Evolutionary conservation across 1,140 invertebrate species (phyloP), one percentile per base, ranked within the genome.

Genomic region (Monochamus saltuarius): DNA sequence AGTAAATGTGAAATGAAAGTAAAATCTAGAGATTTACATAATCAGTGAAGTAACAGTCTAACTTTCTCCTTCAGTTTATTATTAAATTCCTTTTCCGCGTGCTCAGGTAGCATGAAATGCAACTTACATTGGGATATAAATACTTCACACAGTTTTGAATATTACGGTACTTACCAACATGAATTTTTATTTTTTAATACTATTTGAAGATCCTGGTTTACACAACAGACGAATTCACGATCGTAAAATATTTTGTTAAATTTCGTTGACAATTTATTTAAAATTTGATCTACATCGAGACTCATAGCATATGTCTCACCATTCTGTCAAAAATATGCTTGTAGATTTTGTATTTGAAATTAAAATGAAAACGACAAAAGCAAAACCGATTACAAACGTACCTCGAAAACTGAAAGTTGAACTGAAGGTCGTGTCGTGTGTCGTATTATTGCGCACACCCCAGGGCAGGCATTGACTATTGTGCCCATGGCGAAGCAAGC

Each of bases 1-100:
- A 73, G 69, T 68, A 71, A 69, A 56, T 14, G 62, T 57, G 58
- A 55, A 70, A 71, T 67, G 68, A 71, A 73, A 73, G 68, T 71
- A 72, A 70, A 69, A 72, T 65, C 57, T 56, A 34, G 43, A 49
- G 47, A 50, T 72, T 72, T 72, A 72, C 68, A 72, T 72, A 72
- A 72, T 59, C 61, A 35, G 52, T 65, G 63, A 66, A 61, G 58
- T 70, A 62, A 68, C 56, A 62, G 42, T 52, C 43, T 51, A 65
- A 66, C 65, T 70, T 68, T 70, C 62, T 67, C 67, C 62, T 69
- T 68, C 62, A 62, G 45, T 65, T 52, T 57, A 62, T 64, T 67
- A 55, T 61, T 54, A 47, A 66, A 62, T 62, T 71, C 58, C 65
- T 64, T 70, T 70, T 69, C 60, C 63, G 49, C 22, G 36, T 53